Base-by-base conservation (phyloP, 2,888 invertebrate species). In the Ornithoptera alexandrae region DNA sequence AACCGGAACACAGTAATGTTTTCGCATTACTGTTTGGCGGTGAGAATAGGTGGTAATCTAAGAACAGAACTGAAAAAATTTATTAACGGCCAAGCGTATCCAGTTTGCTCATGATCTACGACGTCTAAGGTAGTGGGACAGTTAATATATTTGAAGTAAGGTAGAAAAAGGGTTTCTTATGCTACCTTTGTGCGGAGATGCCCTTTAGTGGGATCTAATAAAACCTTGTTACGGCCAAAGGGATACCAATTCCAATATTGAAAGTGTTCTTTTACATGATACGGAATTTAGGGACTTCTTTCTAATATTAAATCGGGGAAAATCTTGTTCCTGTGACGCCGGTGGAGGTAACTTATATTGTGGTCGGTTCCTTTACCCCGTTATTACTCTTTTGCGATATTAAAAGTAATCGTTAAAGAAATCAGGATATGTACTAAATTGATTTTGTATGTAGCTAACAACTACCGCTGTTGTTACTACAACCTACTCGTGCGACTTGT, bases 191-290 rank as follows among this genome's bases (percentile, higher is more conserved):
- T 92, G 90, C 84, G 91, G 90, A 84, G 86, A 86, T 90, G 90
- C 90, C 91, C 92, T 91, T 92, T 92, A 91, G 91, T 92, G 91
- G 90, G 89, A 91, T 92, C 91, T 92, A 92, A 92, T 92, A 92
- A 92, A 92, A 92, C 91, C 92, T 90, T 92, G 92, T 92, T 92
- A 92, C 91, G 89, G 90, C 87, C 90, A 92, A 90, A 92, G 92
- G 92, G 91, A 91, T 90, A 92, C 92, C 92, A 90, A 87, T 89
- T 88, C 87, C 89, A 89, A 92, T 92, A 92, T 92, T 91, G 92
- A 89, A 91, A 90, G 91, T 92, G 90, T 91, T 89, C 92, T 88
- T 89, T 90, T 90, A 90, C 92, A 92, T 92, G 91, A 92, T 92
- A 92, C 86, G 90, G 91, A 91, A 90, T 92, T 92, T 90, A 90